Evolutionary conservation across 1,140 invertebrate genomes (phyloP).

Genomic region (Nymphalis io): DNA sequence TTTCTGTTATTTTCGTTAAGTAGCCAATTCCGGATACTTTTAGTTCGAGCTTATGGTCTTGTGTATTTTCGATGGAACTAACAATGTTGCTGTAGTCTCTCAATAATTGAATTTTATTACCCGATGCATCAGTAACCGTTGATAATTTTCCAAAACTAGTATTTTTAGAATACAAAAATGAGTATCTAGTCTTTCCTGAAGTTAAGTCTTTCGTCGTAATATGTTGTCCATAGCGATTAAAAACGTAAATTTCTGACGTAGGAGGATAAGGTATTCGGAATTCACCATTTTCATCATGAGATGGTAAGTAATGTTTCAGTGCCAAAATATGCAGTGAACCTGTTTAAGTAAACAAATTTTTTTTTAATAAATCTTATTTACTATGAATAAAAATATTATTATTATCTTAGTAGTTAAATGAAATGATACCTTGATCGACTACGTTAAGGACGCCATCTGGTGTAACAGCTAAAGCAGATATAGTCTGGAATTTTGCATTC

Average conservation of each 20-base stretch:
- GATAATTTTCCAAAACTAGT: slow-evolving; percentile 97
- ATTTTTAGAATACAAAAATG: slow-evolving; percentile 97
- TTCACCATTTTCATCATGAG: slow-evolving; percentile 93
- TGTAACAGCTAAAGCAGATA: slow-evolving; percentile 95
- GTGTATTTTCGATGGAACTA: slow-evolving; percentile 96
- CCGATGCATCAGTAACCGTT: slow-evolving; percentile 94
- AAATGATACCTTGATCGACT: slow-evolving; percentile 90
- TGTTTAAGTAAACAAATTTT: slow-evolving; percentile 64
- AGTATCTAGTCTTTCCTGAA: slow-evolving; percentile 94
- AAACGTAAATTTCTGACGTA: slow-evolving; percentile 96
- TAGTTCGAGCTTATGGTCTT: slow-evolving; percentile 94
- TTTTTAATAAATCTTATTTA: too few species aligned
- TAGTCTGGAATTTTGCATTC: slow-evolving; percentile 93
- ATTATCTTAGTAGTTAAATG: neutral
- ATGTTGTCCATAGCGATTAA: slow-evolving; percentile 97
- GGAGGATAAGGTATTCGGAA: slow-evolving; percentile 96
- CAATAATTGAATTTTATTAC: slow-evolving; percentile 95
- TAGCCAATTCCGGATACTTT: slow-evolving; percentile 94
- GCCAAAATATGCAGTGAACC: slow-evolving; percentile 92
- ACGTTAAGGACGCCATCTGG: slow-evolving; percentile 96
- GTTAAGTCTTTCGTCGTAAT: slow-evolving; percentile 95
- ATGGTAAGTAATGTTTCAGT: slow-evolving; percentile 93
- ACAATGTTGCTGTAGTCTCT: slow-evolving; percentile 94
- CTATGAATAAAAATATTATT: too few species aligned
- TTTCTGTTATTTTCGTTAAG: slow-evolving; percentile 90